A percentile compares a stretch with the other conserved stretches of the same genome.
Evolutionary conservation across 2,113 vertebrate species (phyloP).

Genomic region (Oreamnos americanus): DNA sequence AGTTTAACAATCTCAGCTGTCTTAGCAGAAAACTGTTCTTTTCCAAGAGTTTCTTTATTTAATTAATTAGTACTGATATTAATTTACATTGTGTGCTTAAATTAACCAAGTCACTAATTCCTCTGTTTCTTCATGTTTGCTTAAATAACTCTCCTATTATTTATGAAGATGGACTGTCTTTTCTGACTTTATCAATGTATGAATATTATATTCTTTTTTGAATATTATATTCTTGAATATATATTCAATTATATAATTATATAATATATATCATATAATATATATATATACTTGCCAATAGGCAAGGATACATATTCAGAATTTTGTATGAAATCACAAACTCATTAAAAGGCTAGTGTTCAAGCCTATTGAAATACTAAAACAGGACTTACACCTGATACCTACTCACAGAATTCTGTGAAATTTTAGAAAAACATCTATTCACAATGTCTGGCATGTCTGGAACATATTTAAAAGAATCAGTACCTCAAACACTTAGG

Average conservation of each 20-base stretch:
- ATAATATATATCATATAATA: neutral
- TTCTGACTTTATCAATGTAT: neutral
- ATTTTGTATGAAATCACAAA: neutral
- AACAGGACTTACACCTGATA: neutral
- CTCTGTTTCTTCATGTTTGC: neutral
- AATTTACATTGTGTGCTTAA: neutral
- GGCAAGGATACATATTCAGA: neutral
- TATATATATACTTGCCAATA: neutral
- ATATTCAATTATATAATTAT: neutral
- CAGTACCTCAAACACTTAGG: neutral
- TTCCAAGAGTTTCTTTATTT: neutral
- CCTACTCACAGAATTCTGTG: neutral
- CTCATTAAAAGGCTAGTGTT: neutral
- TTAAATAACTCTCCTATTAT: neutral
- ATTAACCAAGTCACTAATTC: neutral
- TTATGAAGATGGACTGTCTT: neutral
- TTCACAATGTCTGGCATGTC: neutral
- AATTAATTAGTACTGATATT: neutral
- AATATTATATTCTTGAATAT: neutral
- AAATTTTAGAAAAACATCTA: neutral
- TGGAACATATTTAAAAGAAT: neutral
- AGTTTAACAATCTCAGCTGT: neutral
- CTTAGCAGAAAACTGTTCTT: slow-evolving; percentile 4
- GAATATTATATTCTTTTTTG: neutral
- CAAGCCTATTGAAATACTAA: neutral